Percentiles rank a stretch among this genome's conserved stretches.
phyloP scores from a whole-genome alignment of 30 jellyfish, hydroid and myxozoan species.

The Aurelia coerulea region DNA sequence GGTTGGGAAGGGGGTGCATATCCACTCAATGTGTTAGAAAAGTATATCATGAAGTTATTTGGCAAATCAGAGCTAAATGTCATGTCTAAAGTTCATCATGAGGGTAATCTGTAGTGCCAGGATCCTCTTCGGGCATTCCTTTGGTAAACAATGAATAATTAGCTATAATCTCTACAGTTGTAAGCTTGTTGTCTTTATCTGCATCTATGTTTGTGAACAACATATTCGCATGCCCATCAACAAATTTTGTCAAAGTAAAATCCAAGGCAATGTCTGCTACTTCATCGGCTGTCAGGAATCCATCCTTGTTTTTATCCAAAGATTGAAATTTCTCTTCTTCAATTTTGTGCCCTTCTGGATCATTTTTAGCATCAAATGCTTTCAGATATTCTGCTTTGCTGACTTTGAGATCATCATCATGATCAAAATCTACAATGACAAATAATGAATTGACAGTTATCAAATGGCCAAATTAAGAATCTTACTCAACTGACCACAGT shows the following conservation, averaged over 20 bases:
- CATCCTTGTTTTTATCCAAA: conserved; percentile 67
- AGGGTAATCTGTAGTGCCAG: conserved; percentile 2
- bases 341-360: conserved; percentile 41
- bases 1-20: too few species aligned
- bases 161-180: conserved; percentile 53
- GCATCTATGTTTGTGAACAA: conserved; percentile 51
- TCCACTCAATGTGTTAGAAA: too few species aligned
- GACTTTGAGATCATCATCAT: conserved; percentile 39
- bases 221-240: conserved; percentile 42
- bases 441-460: background rate
- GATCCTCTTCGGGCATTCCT: conserved; percentile 15
- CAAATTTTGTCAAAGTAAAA: conserved; percentile 43
- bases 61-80: background rate
- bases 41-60: background rate
- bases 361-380: conserved; percentile 26
- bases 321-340: conserved; percentile 32
- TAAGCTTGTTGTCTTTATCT: conserved; percentile 48
- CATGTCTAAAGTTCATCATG: conserved; percentile 54
- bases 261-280: conserved; percentile 47
- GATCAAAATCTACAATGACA: conserved; percentile 45
- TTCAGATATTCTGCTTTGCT: conserved; percentile 58
- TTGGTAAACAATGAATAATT: conserved; percentile 51
- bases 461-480: too few species aligned
- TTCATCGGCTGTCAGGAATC: conserved; percentile 60
- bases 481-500: too few species aligned